Evolutionary conservation across 2,113 vertebrate genomes (phyloP).

Genomic region (Gobiocypris rarus): DNA sequence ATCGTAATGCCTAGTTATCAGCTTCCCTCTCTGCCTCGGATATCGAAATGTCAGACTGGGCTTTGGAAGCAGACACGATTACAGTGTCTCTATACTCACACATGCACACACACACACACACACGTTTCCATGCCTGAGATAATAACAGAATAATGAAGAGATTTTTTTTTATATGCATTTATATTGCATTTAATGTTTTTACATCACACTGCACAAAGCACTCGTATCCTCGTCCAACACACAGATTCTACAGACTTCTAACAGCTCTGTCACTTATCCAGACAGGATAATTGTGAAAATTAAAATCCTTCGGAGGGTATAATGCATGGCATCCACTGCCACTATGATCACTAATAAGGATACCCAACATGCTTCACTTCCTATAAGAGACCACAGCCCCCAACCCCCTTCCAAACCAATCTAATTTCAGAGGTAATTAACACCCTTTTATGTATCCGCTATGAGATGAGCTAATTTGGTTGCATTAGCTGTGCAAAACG

Average conservation of each 20-base stretch:
- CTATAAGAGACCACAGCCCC: background rate
- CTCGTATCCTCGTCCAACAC: background rate
- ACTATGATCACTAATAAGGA: background rate
- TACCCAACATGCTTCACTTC: background rate
- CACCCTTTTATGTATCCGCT: background rate
- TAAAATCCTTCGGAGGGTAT: background rate
- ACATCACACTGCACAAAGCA: background rate
- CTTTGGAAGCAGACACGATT: conserved; percentile 36
- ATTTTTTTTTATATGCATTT: background rate
- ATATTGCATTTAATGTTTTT: background rate
- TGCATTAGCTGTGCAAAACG: conserved; percentile 7
- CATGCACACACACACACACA: conserved; percentile 13
- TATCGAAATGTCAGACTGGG: conserved; percentile 38
- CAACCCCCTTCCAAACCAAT: background rate
- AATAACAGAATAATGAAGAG: conserved; percentile 9
- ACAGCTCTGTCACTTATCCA: background rate
- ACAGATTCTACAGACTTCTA: background rate
- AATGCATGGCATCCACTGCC: conserved; percentile 1
- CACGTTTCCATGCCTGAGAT: background rate
- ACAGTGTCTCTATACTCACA: conserved; percentile 7
- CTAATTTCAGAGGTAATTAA: background rate
- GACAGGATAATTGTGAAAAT: background rate
- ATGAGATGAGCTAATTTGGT: conserved; percentile 7
- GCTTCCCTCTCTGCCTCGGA: background rate
- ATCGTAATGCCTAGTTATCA: conserved; percentile 41